A percentile compares a stretch with the other conserved stretches of the same genome.
These are phyloP conservation scores for Tetragnatha versicolor DNA, from an alignment of 1,140 invertebrate species.

Conservation along the genomic window DNA sequence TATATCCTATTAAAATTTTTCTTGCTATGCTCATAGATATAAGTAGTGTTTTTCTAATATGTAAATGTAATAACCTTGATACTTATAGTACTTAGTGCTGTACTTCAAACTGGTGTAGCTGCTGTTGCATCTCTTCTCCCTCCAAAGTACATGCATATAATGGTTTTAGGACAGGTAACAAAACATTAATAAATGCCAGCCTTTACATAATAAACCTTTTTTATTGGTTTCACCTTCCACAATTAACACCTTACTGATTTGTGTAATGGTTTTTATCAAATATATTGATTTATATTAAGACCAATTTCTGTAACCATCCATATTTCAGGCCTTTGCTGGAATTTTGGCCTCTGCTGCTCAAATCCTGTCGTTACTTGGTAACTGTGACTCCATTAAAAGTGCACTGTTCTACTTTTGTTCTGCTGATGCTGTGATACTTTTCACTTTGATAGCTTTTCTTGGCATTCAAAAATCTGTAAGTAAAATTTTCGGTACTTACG, in stretches of 20 bases:
- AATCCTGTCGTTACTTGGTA: constrained; percentile 80
- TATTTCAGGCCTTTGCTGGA: constrained; percentile 81
- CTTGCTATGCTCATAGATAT: too few relatives aligned
- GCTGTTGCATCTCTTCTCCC: constrained; percentile 87
- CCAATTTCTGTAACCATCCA: not conserved
- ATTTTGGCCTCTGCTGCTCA: constrained; percentile 82
- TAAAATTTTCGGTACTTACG: too few relatives aligned
- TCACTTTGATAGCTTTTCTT: constrained; percentile 76
- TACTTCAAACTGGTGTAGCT: constrained; percentile 83
- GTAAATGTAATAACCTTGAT: too few relatives aligned
- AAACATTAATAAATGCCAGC: too few relatives aligned
- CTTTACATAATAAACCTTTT: not conserved
- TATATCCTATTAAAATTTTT: too few relatives aligned
- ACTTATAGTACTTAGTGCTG: constrained; percentile 67
- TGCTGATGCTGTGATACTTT: constrained; percentile 73
- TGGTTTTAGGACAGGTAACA: constrained; percentile 73
- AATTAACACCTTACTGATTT: not conserved
- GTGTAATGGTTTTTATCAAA: not conserved
- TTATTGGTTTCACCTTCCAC: not conserved
- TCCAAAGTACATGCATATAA: constrained; percentile 83
- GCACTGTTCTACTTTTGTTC: constrained; percentile 87
- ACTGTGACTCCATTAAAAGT: constrained; percentile 79
- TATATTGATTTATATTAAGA: not conserved
- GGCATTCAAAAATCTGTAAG: constrained; percentile 74
- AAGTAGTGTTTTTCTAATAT: too few relatives aligned